Base-by-base conservation (phyloP, 2,113 vertebrate species). In the Myiagra hebetior region DNA sequence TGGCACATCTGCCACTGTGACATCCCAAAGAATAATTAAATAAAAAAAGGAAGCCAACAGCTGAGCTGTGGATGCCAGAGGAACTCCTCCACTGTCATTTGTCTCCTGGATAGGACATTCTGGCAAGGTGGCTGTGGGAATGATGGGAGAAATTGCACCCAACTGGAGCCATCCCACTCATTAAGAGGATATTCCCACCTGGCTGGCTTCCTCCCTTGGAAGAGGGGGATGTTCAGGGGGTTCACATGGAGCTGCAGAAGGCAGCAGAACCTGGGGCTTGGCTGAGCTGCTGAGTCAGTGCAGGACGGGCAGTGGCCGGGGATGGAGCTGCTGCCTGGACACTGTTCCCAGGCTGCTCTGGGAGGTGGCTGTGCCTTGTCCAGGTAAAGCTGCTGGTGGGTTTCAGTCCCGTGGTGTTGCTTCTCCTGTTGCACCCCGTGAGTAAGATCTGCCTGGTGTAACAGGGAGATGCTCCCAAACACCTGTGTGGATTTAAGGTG, bases 31-130 rank as follows among this genome's bases (percentile, higher is more conserved):
- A 53, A 46, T 8, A 35, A 49, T 7, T 28, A 5, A 13, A 30
- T 3, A 46, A 68, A 63, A 46, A 8, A 14, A 57, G 33, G 65
- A n/a, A 91, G 83, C 56, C 79, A 70, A 42, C 5, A 78, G 64
- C 91, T 63, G 92, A 86, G 47, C 42, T 75, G 46, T 89, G 78
- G 85, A 33, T 87, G 86, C 89, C 84, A 56, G 39, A 89, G 89
- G 85, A 86, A 50, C 46, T 19, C 13, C 85, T 89, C n/a, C 26
- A 5, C 24, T 11, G 13, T 89, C 47, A 2, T 85, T 56, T 89
- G 81, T 85, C 19, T 57, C 74, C 78, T 67, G 39, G 33, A 41
- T 0, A 63, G 56, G 20, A 11, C 3, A 1, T 72, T 59, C 44
- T 55, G 89, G 79, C 37, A 8, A 8, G 31, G 37, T 5, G 5